Evolutionary conservation across 1,140 invertebrate genomes (phyloP), one percentile per base, ranked within the genome.

Genomic region (Drosophila prosaltans): DNA sequence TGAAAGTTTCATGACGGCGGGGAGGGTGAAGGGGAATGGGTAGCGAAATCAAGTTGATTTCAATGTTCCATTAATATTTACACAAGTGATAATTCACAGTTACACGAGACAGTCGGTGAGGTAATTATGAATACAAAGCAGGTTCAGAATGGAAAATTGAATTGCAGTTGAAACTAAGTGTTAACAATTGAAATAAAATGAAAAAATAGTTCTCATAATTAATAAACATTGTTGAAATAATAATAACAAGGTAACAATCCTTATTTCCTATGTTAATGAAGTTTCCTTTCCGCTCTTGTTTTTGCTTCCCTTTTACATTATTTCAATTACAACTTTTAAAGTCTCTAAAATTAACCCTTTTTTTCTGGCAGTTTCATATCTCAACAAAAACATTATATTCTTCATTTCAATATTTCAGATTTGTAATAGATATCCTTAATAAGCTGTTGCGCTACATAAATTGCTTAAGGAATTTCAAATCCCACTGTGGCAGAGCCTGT

Each of bases 401-500:
- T 3, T 30, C 28, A 30, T 30, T 30, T 30, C 6, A 24, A 48
- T 24, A 24, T 48, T 8, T 24, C 21, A 48, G 24, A 9, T 48
- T 48, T 48, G 45, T 21, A 2, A 51, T 2, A 26, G 3, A 51
- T 51, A 51, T 51, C 5, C 10, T 51, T 16, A 51, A 51, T 26
- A 51, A 48, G 7, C 24, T 48, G 16, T 8, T 21, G 6, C 2
- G 6, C 2, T 8, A 48, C 6, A 36, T 36, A 48, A 26, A 51
- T 51, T 16, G 21, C 45, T 51, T 63, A 7, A 32, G 26, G 58
- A 36, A 58, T 41, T 63, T 45, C 10, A 57, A 40, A 36, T 60
- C 67, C 69, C 75, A 79, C 45, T 51, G 45, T 51, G 45, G 21
- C 45, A 2, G 1, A 2, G 45, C 21, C 45, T 51, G 2, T 10